phyloP scores from a whole-genome alignment of 2,113 vertebrate genomes.

The Microtus ochrogaster region DNA sequence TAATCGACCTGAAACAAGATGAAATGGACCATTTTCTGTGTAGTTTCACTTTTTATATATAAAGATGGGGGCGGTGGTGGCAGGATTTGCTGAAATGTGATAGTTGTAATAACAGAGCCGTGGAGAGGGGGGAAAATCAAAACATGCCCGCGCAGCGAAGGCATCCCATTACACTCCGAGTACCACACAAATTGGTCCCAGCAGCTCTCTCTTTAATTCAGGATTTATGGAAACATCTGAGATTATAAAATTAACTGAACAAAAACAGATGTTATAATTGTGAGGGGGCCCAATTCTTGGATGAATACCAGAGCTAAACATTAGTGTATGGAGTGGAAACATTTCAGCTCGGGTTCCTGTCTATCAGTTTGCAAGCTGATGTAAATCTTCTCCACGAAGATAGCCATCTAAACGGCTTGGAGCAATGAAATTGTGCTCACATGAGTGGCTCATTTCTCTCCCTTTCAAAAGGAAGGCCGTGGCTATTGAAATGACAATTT shows the following conservation, averaged over 20 bases:
- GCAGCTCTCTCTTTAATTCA: constrained; percentile 82
- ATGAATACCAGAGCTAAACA: constrained; percentile 77
- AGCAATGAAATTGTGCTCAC: constrained; percentile 76
- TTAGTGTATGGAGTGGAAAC: constrained; percentile 79
- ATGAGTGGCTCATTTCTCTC: constrained; percentile 68
- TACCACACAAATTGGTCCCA: constrained; percentile 78
- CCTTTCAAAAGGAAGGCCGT: constrained; percentile 58
- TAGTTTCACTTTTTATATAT: background rate
- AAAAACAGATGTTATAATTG: constrained; percentile 82
- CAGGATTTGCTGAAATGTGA: constrained; percentile 70
- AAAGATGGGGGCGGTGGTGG: background rate
- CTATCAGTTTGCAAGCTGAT: constrained; percentile 75
- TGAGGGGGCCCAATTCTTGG: constrained; percentile 76
- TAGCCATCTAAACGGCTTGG: constrained; percentile 72
- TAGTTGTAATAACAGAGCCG: constrained; percentile 67
- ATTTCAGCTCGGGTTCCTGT: constrained; percentile 73
- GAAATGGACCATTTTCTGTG: constrained; percentile 65
- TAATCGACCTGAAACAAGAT: constrained; percentile 57
- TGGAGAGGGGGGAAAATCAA: background rate
- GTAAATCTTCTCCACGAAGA: constrained; percentile 71
- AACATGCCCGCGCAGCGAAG: constrained; percentile 35
- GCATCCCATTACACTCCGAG: constrained; percentile 50
- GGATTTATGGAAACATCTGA: constrained; percentile 84
- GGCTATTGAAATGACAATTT: constrained; percentile 74
- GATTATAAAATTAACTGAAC: constrained; percentile 84